Evolutionary conservation across 2,797 vertebrate genomes (phyloP), one percentile per base, ranked within the genome.

Genomic region (Pteropus rufus): DNA sequence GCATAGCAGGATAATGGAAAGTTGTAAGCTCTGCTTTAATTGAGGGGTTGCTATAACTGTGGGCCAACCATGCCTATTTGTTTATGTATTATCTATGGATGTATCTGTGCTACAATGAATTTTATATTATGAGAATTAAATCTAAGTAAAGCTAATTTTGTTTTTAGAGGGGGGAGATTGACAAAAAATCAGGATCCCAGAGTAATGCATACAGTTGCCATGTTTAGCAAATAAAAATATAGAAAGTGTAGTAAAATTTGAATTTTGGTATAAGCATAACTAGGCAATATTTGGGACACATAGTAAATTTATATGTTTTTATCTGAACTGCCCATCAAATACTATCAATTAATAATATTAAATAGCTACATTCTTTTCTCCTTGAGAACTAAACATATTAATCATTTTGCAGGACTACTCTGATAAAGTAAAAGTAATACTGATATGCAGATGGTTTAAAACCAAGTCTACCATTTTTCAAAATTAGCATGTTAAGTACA

Each of bases 371-470:
- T 76, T 86, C 19, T 58, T 91, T 94, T 76, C 29, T 44, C 67
- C 77, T 73, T 96, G 87, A 97, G 94, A 97, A 98, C 73, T 87
- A 69, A 85, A 95, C 80, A 95, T 91, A 95, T 56, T 97, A 98
- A 97, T 69, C 65, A 94, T 90, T 97, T 96, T 97, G 89, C 73
- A 98, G 83, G 65, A 92, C 46, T 91, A 39, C 85, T 97, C 94
- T 62, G 94, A 97, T 95, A 97, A 75, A 96, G 39, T 76, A 96
- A 97, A 98, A 97, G 82, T 5, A 97, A 98, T 87, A 96, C 82
- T 96, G 39, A 95, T 96, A 94, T 80, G 88, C n/a, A 94, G 93
- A 93, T 93, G 69, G 88, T 98, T 97, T 95, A 97, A 98, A 97
- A 98, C 86, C 93, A 94, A 96, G 80, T 98, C 92, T 97, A 92